Evolutionary conservation across 2,797 vertebrate genomes (phyloP).

Genomic region (Notamacropus eugenii): DNA sequence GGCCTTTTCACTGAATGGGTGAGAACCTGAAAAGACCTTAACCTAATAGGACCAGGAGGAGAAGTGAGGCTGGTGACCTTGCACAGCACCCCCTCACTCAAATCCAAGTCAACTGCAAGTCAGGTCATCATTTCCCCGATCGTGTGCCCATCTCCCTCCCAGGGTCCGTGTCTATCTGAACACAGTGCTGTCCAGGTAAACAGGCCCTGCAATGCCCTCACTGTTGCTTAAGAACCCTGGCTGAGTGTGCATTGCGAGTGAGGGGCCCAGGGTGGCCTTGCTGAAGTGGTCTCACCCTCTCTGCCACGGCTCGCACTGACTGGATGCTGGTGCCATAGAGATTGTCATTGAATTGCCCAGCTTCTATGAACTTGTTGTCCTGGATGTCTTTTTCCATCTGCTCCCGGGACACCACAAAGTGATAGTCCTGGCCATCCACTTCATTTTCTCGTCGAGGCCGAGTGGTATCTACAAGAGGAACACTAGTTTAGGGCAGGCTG

Average conservation of each 20-base stretch:
- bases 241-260: too few relatives aligned
- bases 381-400: conserved; percentile 99
- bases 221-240: not conserved
- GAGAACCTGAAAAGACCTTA: too few relatives aligned
- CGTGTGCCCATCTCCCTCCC: not conserved
- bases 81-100: too few relatives aligned
- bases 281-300: conserved; percentile 88
- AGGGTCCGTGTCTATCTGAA: too few relatives aligned
- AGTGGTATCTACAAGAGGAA: conserved; percentile 92
- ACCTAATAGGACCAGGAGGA: too few relatives aligned
- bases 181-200: not conserved
- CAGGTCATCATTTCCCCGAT: too few relatives aligned
- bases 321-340: conserved; percentile 98
- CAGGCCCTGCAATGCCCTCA: not conserved
- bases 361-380: conserved; percentile 99
- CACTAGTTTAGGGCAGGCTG: not conserved
- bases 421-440: conserved; percentile 98
- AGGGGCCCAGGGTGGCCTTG: too few relatives aligned
- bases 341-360: conserved; percentile 98
- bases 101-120: too few relatives aligned
- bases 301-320: conserved; percentile 97
- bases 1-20: too few relatives aligned
- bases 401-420: conserved; percentile 96
- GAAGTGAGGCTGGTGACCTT: too few relatives aligned
- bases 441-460: conserved; percentile 95